Percentiles rank a stretch among this genome's conserved stretches.
These are phyloP conservation scores for Gerris lacustris DNA, from an alignment of 2,888 invertebrate species.

Conservation along the genomic window DNA sequence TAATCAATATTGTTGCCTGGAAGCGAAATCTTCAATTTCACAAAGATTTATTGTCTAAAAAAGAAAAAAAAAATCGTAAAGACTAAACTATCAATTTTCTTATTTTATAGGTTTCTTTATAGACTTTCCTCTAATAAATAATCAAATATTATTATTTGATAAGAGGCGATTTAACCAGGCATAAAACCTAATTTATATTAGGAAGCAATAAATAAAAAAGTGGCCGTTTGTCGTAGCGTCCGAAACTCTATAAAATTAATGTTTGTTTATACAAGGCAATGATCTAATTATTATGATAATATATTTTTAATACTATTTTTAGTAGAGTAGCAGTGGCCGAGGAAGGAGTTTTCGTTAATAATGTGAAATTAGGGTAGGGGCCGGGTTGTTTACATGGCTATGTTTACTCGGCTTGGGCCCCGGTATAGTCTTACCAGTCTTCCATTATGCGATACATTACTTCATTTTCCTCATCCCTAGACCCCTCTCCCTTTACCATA, in stretches of 20 bases:
- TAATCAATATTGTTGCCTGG: too few species aligned
- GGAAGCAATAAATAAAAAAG: too few species aligned
- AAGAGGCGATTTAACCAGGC: too few species aligned
- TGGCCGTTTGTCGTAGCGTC: too few species aligned
- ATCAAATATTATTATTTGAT: too few species aligned
- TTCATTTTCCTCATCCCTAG: not conserved
- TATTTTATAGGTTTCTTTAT: too few species aligned
- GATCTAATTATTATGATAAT: conserved; percentile 3
- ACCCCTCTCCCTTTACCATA: not conserved
- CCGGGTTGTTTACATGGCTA: not conserved
- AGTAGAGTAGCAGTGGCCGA: not conserved
- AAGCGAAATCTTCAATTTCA: too few species aligned
- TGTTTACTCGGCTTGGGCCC: not conserved
- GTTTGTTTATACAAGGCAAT: not conserved
- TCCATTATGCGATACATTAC: conserved; percentile 3
- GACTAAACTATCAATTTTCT: too few species aligned
- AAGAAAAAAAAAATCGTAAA: too few species aligned
- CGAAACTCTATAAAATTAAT: not conserved
- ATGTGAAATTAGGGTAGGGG: not conserved
- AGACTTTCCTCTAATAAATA: too few species aligned
- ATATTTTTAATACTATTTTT: not conserved
- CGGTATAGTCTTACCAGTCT: conserved; percentile 1
- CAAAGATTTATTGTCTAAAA: too few species aligned
- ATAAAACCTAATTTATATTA: too few species aligned
- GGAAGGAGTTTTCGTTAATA: not conserved